Evolutionary conservation across 2,888 invertebrate species (phyloP).

Genomic region (Apamea epomidion): DNA sequence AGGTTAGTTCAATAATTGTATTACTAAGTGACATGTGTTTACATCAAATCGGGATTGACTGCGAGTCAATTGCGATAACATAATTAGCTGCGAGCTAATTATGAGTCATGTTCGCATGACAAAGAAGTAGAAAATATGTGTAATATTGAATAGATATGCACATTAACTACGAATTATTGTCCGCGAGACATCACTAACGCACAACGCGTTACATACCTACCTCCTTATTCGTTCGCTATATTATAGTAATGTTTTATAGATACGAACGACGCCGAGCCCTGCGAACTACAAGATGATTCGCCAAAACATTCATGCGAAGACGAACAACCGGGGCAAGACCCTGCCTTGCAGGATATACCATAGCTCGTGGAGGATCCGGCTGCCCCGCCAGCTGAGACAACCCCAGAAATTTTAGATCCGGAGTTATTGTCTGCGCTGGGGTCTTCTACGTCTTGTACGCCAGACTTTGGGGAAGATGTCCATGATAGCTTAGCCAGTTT

Average conservation of each 20-base stretch:
- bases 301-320: not conserved
- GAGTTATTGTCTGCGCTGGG: not conserved
- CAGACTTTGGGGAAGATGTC: constrained; percentile 2
- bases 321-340: not conserved
- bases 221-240: not conserved
- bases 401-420: not conserved
- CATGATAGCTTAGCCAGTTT: constrained; percentile 4
- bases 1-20: not conserved
- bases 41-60: not conserved
- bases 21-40: not conserved
- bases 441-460: not conserved
- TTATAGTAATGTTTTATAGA: not conserved
- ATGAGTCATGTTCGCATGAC: not conserved
- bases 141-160: constrained; percentile 1
- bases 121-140: not conserved
- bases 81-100: constrained; percentile 8
- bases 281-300: not conserved
- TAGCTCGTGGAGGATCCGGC: not conserved
- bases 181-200: not conserved
- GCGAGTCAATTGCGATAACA: not conserved
- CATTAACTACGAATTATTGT: constrained; percentile 1
- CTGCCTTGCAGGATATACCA: not conserved
- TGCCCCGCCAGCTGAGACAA: not conserved
- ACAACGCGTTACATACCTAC: not conserved
- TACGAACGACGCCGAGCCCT: not conserved